A percentile compares a stretch with the other conserved stretches of the same genome.
Conservation (phyloP, 2,888 invertebrate species). For the Portevinia maculata region DNA sequence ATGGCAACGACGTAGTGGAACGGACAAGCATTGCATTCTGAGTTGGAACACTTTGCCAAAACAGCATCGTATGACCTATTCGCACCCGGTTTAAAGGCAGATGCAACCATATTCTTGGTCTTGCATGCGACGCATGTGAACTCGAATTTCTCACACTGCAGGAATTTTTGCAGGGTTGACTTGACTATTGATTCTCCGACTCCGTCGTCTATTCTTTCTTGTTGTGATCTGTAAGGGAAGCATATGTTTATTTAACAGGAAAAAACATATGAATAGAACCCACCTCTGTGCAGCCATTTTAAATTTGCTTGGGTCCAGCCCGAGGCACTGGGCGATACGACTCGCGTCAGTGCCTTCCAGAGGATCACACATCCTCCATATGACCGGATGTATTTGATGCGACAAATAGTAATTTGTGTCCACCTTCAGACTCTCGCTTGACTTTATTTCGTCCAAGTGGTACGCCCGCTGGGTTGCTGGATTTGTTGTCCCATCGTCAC, state of each 20-base stretch:
- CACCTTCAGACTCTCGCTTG: slow-evolving; percentile 87
- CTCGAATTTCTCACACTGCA: slow-evolving; percentile 86
- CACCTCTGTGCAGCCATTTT: slow-evolving; percentile 82
- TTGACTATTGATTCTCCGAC: slow-evolving; percentile 81
- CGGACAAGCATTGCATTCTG: slow-evolving; percentile 87
- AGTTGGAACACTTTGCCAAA: slow-evolving; percentile 89
- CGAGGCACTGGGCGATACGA: slow-evolving; percentile 94
- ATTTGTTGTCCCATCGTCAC: slow-evolving; percentile 92
- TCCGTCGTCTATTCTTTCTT: slow-evolving; percentile 82
- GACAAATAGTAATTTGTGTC: slow-evolving; percentile 96
- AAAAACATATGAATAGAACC: slow-evolving; percentile 29
- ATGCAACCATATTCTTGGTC: slow-evolving; percentile 84
- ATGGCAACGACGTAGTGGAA: slow-evolving; percentile 87
- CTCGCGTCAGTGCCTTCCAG: slow-evolving; percentile 96
- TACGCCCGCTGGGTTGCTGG: slow-evolving; percentile 96
- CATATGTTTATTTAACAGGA: background rate
- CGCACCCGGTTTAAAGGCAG: slow-evolving; percentile 84
- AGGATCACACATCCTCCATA: slow-evolving; percentile 96
- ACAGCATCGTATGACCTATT: slow-evolving; percentile 78
- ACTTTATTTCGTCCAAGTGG: slow-evolving; percentile 94
- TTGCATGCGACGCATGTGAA: slow-evolving; percentile 87
- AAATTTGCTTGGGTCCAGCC: slow-evolving; percentile 85
- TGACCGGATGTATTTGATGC: slow-evolving; percentile 98
- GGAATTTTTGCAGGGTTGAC: slow-evolving; percentile 83
- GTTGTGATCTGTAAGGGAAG: slow-evolving; percentile 77